phyloP scores from a whole-genome alignment of 2,797 vertebrate genomes.

The Mastacembelus armatus region DNA sequence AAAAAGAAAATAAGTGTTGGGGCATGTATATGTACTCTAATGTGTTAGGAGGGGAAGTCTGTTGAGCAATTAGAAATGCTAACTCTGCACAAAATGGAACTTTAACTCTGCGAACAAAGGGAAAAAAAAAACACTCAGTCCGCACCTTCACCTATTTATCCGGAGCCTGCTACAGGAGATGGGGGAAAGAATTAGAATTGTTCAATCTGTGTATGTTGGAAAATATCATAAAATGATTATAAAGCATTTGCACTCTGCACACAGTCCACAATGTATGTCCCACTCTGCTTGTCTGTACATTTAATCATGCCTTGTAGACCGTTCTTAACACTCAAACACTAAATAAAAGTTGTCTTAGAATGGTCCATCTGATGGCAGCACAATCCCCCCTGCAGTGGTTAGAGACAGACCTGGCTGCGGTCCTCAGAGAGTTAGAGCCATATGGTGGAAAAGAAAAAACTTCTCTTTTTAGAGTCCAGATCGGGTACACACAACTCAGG shows the following conservation, averaged over 20 bases:
- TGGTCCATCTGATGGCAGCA: slow-evolving; percentile 11
- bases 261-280: not conserved
- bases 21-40: not conserved
- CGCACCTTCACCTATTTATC: slow-evolving; percentile 67
- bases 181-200: slow-evolving; percentile 19
- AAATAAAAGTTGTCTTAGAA: not conserved
- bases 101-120: slow-evolving; percentile 60
- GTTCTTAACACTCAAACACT: slow-evolving; percentile 8
- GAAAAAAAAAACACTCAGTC: slow-evolving; percentile 25
- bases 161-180: slow-evolving; percentile 32
- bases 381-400: slow-evolving; percentile 28
- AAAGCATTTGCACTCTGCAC: slow-evolving; percentile 4
- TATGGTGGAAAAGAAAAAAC: slow-evolving; percentile 44
- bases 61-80: slow-evolving; percentile 43
- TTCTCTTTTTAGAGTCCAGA: slow-evolving; percentile 15
- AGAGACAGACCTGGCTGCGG: slow-evolving; percentile 4
- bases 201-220: slow-evolving; percentile 29
- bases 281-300: not conserved
- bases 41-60: slow-evolving; percentile 29
- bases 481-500: slow-evolving; percentile 1
- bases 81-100: slow-evolving; percentile 69
- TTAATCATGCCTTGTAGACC: not conserved
- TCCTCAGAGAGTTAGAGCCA: slow-evolving; percentile 25
- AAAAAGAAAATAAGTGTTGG: not conserved
- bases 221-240: slow-evolving; percentile 20